Conservation (phyloP, 2,113 vertebrate species). For the Noctilio leporinus region DNA sequence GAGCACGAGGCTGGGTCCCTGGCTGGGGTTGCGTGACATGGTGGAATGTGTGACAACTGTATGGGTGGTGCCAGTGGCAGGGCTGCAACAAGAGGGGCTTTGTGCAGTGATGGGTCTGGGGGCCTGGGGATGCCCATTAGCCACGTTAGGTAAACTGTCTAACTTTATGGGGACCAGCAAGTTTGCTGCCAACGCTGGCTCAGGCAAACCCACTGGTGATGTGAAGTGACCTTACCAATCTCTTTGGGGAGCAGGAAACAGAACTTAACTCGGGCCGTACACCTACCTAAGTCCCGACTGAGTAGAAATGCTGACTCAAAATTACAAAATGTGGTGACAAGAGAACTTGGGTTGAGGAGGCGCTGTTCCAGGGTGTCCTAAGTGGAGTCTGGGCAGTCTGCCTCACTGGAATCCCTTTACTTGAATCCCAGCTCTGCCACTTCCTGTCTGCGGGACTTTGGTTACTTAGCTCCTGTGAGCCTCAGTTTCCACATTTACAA, state of each 20-base stretch:
- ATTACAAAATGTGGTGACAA: not conserved
- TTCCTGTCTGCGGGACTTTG: not conserved
- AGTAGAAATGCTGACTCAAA: not conserved
- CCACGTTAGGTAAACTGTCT: not conserved
- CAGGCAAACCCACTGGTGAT: accelerated
- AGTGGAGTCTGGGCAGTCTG: accelerated
- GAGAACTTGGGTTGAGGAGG: not conserved
- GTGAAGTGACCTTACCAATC: not conserved
- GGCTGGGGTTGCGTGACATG: not conserved
- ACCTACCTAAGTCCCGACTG: not conserved
- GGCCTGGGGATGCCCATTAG: not conserved
- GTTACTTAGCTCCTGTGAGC: not conserved
- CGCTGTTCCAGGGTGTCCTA: accelerated
- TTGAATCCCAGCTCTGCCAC: not conserved
- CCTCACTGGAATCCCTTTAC: not conserved
- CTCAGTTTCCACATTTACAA: not conserved
- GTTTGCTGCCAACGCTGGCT: accelerated
- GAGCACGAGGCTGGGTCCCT: not conserved
- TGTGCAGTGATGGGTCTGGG: too few species aligned
- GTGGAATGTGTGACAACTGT: accelerated
- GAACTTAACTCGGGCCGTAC: not conserved
- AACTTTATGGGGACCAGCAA: not conserved
- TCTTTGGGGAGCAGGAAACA: not conserved
- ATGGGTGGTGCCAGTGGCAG: not conserved
- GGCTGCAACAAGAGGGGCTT: not conserved